Evolutionary conservation across 2,113 vertebrate species (phyloP), one percentile per base, ranked within the genome.

Genomic region (Setophaga kirtlandii): DNA sequence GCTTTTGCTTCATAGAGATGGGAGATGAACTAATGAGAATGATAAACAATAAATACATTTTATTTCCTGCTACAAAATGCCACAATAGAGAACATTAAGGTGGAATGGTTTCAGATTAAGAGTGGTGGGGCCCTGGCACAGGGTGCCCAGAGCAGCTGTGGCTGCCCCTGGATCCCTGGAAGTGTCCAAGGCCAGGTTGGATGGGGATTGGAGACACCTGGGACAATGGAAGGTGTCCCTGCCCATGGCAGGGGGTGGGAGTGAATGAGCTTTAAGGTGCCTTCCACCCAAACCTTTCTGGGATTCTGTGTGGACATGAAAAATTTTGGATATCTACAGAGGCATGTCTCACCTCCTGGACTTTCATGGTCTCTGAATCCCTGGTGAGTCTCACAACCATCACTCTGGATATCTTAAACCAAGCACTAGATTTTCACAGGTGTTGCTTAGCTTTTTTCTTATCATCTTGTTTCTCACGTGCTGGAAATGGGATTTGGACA

Each of bases 381-480:
- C 37, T 20, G 12, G 7, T 33, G 23, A 20, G 56, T 77, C 55
- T 52, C n/a, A 44, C 19, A 60, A 19, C 15, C 41, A 41, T 11
- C 37, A 7, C 52, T 24, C 28, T 18, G 44, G 13, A 5, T 21
- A 49, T 33, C 44, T 84, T 24, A 53, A 87, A 33, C 25, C 42
- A 83, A 80, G 30, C 25, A 39, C 6, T 8, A 27, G 23, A 44
- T 53, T 88, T n/a, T 65, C 47, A 44, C 22, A 75, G 31, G 14
- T 37, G 17, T 18, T 68, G 35, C 15, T 86, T 39, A 6, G 4
- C 1, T 49, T 55, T 67, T 37, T 25, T 12, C 23, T 20, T 19
- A 16, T 41, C n/a, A 12, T 49, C 2, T 12, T 7, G 20, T 83
- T 87, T 65, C 41, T 64, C 33, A 11, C 0, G 0, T 3, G 1